phyloP scores from a whole-genome alignment of 2,797 vertebrate species.

The Todus mexicanus region DNA sequence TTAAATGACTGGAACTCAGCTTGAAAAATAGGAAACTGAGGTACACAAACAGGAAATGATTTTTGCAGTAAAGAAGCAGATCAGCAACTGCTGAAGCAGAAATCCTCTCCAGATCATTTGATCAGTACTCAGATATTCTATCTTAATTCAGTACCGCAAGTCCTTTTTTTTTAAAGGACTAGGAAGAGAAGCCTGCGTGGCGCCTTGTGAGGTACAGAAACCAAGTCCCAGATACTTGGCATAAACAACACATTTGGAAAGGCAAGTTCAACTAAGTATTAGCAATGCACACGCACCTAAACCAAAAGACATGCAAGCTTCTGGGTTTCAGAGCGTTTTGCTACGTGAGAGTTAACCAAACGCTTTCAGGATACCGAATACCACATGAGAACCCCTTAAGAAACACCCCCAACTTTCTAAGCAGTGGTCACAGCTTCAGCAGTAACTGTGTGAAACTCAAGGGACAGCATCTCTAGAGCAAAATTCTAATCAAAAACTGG shows the following conservation, averaged over 20 bases:
- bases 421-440: not conserved
- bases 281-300: not conserved
- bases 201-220: not conserved
- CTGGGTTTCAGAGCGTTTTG: not conserved
- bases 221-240: not conserved
- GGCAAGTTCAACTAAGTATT: not conserved
- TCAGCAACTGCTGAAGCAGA: not conserved
- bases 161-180: not conserved
- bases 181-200: not conserved
- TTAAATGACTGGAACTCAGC: not conserved
- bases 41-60: not conserved
- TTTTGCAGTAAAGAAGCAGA: not conserved
- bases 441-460: not conserved
- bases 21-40: not conserved
- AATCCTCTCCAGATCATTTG: not conserved
- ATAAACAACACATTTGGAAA: not conserved
- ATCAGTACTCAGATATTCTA: not conserved
- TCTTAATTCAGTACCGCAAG: not conserved
- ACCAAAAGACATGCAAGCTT: not conserved
- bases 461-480: not conserved
- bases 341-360: fast-evolving
- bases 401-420: not conserved
- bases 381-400: not conserved
- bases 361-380: not conserved
- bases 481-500: not conserved